phyloP scores from a whole-genome alignment of 2,113 vertebrate species.

The Pachypanchax playfairii region DNA sequence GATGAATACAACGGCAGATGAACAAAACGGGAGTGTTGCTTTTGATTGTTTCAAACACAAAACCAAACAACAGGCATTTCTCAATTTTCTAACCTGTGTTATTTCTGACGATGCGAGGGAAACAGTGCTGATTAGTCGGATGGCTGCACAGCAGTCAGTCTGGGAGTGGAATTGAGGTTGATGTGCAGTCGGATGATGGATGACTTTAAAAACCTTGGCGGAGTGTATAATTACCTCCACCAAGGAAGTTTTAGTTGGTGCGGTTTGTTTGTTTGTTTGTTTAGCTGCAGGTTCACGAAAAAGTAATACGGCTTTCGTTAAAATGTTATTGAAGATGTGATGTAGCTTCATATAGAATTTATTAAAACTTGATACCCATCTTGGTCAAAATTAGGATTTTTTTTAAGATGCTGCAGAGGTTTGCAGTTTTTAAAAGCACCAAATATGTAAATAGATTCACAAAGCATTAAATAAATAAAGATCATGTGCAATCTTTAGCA shows the following conservation, averaged over 20 bases:
- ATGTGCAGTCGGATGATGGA: conserved; percentile 33
- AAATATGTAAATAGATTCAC: too few species aligned
- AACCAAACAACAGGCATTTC: conserved; percentile 33
- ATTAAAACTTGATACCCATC: not conserved
- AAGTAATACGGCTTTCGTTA: not conserved
- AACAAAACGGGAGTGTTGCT: conserved; percentile 36
- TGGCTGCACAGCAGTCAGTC: conserved; percentile 32
- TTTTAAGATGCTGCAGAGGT: not conserved
- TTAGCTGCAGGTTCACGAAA: not conserved
- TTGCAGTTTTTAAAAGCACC: not conserved
- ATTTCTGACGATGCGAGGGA: conserved; percentile 33
- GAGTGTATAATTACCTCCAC: conserved; percentile 7
- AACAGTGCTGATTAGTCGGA: conserved; percentile 27
- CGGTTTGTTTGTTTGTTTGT: not conserved
- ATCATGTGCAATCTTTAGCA: too few species aligned
- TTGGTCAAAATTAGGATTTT: not conserved
- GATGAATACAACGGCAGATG: conserved; percentile 61
- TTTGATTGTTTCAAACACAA: conserved; percentile 17
- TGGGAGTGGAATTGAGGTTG: conserved; percentile 34
- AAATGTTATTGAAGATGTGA: not conserved
- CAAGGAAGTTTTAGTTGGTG: not conserved
- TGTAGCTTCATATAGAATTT: not conserved
- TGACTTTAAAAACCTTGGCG: conserved; percentile 44
- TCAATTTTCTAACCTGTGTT: conserved; percentile 29
- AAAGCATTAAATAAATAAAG: too few species aligned